Percentiles rank a stretch among this genome's conserved stretches.
These are phyloP conservation scores for Coregonus clupeaformis DNA, from an alignment of 2,113 vertebrate genomes.

Conservation along the genomic window DNA sequence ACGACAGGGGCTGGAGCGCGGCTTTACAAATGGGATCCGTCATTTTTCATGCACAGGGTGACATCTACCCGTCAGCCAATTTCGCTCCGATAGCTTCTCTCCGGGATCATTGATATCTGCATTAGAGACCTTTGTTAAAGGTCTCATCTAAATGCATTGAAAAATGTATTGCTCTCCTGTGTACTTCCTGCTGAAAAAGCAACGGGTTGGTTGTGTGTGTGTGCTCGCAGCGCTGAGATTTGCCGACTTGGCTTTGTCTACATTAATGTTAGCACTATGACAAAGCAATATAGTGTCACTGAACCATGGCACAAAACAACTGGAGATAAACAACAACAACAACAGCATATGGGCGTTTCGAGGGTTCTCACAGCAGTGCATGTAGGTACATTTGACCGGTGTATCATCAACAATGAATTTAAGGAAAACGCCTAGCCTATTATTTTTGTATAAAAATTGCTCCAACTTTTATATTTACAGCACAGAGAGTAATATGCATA, in stretches of 20 bases:
- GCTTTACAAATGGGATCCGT: constrained; percentile 77
- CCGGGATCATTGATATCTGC: constrained; percentile 79
- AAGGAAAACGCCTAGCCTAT: no score
- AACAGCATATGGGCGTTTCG: not conserved
- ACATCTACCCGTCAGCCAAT: constrained; percentile 77
- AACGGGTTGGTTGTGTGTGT: no score
- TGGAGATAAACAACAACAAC: constrained; percentile 27
- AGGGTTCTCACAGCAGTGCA: no score
- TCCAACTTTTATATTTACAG: not conserved
- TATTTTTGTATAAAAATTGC: no score
- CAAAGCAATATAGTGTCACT: constrained; percentile 53
- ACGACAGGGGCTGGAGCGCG: constrained; percentile 41
- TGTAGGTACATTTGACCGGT: no score
- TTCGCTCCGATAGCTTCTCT: constrained; percentile 72
- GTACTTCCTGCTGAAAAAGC: constrained; percentile 50
- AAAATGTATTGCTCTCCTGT: constrained; percentile 66
- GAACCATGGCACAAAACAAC: constrained; percentile 45
- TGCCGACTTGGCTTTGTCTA: constrained; percentile 67
- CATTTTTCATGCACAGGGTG: constrained; percentile 78
- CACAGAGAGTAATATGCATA: no score
- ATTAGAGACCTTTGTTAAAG: constrained; percentile 81
- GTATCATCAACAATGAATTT: no score
- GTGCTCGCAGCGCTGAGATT: constrained; percentile 62
- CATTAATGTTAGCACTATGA: constrained; percentile 66
- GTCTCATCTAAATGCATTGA: constrained; percentile 86